Base-by-base conservation (phyloP, 1,140 invertebrate genomes). In the Drosophila obscura region DNA sequence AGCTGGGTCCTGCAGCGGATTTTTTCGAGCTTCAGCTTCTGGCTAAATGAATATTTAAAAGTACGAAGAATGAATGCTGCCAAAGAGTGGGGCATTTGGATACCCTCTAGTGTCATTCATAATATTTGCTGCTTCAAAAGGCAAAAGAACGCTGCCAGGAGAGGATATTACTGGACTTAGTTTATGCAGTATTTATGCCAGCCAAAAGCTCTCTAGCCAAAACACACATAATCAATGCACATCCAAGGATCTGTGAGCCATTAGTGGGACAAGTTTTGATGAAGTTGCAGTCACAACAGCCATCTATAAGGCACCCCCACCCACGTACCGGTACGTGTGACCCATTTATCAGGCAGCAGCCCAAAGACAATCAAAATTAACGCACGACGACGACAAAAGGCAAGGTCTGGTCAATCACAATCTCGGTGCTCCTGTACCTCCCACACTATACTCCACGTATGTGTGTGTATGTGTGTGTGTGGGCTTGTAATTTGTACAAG, bases 321-420 rank as follows among this genome's bases (percentile, higher is more conserved):
- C 67, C 69, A 66, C 51, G 44, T 52, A 51, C 51, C 50, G 19
- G 80, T 66, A 87, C 83, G 82, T 85, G 82, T 85, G 82, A 88
- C 83, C 83, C 83, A 85, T 85, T 85, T 85, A 82, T 85, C 83
- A 82, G 68, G 48, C 78, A 62, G 71, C 66, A 60, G 46, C 62
- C 74, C 74, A 64, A 85, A 88, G 82, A 85, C 82, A 81, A 87
- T 85, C 82, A 77, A 85, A 87, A 85, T 85, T 82, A 85, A 81
- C 77, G 65, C 50, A 77, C 50, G 43, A 31, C 39, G 26, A 39
- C 31, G 31, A 39, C 35, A 39, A 39, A 39, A 39, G 35, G 35
- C 35, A n/a, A 49, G 73, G 62, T 67, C 55, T 66, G 75, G 74
- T 82, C 82, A 85, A 85, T 85, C 83, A 88, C 49, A 66, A 69